phyloP scores from a whole-genome alignment of 2,113 vertebrate genomes.

The Eptesicus fuscus region DNA sequence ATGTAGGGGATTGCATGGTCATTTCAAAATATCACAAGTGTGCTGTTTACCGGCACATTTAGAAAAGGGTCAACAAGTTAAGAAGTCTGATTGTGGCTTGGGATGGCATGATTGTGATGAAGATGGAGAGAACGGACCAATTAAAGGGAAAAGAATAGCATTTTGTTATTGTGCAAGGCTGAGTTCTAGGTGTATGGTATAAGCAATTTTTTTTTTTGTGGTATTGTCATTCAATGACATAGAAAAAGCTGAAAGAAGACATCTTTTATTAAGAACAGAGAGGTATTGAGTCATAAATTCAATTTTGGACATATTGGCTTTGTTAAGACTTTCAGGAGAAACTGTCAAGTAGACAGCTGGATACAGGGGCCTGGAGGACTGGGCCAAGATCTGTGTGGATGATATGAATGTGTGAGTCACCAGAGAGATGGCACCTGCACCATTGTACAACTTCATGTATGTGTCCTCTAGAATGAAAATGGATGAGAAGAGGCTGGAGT shows the following conservation, averaged over 20 bases:
- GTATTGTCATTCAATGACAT: not conserved
- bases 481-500: not conserved
- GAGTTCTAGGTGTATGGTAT: not conserved
- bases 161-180: not conserved
- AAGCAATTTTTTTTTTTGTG: not conserved
- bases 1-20: not conserved
- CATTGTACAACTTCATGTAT: not conserved
- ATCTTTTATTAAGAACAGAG: not conserved
- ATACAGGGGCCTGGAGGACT: not conserved
- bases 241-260: not conserved
- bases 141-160: not conserved
- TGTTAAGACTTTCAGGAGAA: not conserved
- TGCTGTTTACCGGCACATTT: not conserved
- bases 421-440: too few relatives aligned
- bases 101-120: not conserved
- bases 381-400: not conserved
- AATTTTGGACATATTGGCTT: not conserved
- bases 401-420: not conserved
- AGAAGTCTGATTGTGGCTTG: not conserved
- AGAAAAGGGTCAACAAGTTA: not conserved
- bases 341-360: not conserved
- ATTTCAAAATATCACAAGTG: not conserved
- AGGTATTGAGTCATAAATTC: not conserved
- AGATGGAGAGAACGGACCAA: not conserved
- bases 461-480: not conserved